A percentile compares a stretch with the other conserved stretches of the same genome.
These are phyloP conservation scores for Desoria tigrina DNA, from an alignment of 2,888 invertebrate species.

Conservation along the genomic window DNA sequence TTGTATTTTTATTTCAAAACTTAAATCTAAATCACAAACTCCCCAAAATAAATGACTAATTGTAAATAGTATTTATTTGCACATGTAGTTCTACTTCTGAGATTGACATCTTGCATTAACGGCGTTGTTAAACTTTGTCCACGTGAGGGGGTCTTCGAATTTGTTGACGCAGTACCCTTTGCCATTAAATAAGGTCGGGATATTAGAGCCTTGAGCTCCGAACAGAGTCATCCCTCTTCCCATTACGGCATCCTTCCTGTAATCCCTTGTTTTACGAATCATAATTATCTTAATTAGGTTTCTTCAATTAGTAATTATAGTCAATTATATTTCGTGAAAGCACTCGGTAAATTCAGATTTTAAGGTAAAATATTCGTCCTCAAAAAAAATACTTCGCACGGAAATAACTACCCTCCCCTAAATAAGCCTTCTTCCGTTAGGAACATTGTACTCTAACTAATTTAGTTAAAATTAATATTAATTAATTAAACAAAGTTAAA, in stretches of 20 bases:
- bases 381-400: no score
- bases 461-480: background rate
- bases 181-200: slow-evolving; percentile 4
- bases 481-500: no score
- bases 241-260: slow-evolving; percentile 12
- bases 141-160: slow-evolving; percentile 26
- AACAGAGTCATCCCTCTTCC: slow-evolving; percentile 22
- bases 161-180: slow-evolving; percentile 26
- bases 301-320: no score
- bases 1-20: no score
- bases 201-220: background rate
- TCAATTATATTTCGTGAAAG: no score
- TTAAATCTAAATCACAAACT: no score
- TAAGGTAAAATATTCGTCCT: background rate
- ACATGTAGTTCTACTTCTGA: no score
- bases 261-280: slow-evolving; percentile 18
- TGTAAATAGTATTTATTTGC: no score
- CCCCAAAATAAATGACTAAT: no score
- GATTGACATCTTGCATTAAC: slow-evolving; percentile 13
- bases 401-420: no score
- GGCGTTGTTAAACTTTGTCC: slow-evolving; percentile 8
- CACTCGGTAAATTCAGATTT: background rate
- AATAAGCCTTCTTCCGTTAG: background rate
- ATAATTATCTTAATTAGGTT: background rate
- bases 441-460: background rate